Base-by-base conservation (phyloP, 2,888 invertebrate species). In the Digitonthophagus gazella region DNA sequence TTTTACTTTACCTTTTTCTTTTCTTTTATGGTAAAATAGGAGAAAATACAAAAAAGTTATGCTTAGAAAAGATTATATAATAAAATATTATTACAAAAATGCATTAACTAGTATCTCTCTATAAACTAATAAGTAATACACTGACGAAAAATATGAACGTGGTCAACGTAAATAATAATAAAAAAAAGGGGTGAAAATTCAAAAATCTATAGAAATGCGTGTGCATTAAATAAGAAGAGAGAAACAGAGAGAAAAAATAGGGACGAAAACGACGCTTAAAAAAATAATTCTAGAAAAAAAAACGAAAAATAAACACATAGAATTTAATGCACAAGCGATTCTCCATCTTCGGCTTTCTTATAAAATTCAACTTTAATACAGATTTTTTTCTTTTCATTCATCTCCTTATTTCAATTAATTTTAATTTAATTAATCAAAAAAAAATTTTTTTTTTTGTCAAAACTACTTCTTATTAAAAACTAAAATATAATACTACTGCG, bases 1-100 rank as follows among this genome's bases (percentile, higher is more conserved):
- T n/a, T n/a, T n/a, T n/a, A n/a, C n/a, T n/a, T n/a, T n/a, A n/a
- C n/a, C n/a, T n/a, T n/a, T n/a, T n/a, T n/a, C n/a, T n/a, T n/a
- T n/a, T n/a, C n/a, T n/a, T n/a, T n/a, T n/a, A n/a, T n/a, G n/a
- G n/a, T n/a, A n/a, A n/a, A 44, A 44, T 44, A 19, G 61, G 61
- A 61, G 61, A 61, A 66, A 70, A 70, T 66, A 70, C 70, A 70
- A 70, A n/a, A n/a, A 70, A 66, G 22, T 70, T 68, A 70, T 67
- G 67, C 67, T 70, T 70, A 70, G 70, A 70, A 70, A 70, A 70
- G 70, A 70, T 70, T 67, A 70, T 70, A 70, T 70, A 70, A 70
- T 70, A 70, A 70, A 70, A 70, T 70, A 70, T 70, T 61, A 70
- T 67, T 70, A 67, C 67, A 67, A 70, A 70, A 70, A 70, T 70